Conservation (phyloP, 2,888 invertebrate genomes). For the Metellina segmentata region DNA sequence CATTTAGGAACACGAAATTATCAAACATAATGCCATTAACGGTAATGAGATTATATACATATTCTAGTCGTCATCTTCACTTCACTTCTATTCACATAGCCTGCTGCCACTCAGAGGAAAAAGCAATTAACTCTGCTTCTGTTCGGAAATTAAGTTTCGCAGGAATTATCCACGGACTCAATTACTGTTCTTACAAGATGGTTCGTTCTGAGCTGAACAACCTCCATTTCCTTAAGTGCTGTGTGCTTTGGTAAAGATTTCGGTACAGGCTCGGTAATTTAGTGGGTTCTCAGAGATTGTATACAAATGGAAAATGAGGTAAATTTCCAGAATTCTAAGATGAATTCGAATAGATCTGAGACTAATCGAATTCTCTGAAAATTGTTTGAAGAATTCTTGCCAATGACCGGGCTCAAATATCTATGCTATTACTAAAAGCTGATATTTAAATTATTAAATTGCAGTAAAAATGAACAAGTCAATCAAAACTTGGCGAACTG, state of each 20-base stretch:
- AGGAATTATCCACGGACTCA: neutral
- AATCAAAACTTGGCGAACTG: too few species aligned
- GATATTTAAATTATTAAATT: too few species aligned
- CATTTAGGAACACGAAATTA: neutral
- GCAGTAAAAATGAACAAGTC: too few species aligned
- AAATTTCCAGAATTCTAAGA: too few species aligned
- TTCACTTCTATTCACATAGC: neutral
- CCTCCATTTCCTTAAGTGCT: neutral
- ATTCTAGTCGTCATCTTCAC: neutral
- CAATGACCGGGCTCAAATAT: too few species aligned
- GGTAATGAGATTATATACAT: neutral
- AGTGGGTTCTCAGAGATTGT: neutral
- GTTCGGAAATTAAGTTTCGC: neutral
- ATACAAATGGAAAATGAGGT: too few species aligned
- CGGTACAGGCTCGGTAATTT: neutral
- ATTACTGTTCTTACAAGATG: conserved; percentile 2
- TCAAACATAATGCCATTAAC: neutral
- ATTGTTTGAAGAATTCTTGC: too few species aligned
- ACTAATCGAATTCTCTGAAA: too few species aligned
- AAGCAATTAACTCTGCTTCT: neutral
- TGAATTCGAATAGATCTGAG: too few species aligned
- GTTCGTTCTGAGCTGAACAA: neutral
- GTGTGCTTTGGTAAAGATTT: neutral
- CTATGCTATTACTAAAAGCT: too few species aligned
- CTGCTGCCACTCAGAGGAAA: neutral